Evolutionary conservation across 2,797 vertebrate species (phyloP).

Genomic region (Nyctalus aviator): DNA sequence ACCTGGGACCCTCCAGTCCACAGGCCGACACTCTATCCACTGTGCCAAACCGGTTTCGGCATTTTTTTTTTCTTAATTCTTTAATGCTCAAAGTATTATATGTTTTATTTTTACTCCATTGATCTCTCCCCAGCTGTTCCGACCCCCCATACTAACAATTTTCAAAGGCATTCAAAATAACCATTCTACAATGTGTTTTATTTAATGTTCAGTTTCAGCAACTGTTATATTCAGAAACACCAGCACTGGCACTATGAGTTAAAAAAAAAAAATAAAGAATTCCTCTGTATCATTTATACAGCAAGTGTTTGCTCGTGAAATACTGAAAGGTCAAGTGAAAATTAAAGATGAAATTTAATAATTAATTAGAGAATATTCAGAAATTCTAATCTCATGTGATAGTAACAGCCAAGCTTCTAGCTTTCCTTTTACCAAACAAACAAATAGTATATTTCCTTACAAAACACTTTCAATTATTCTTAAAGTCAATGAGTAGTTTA

Average conservation of each 20-base stretch:
- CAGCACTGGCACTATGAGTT: background rate
- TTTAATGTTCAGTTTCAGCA: slow-evolving; percentile 29
- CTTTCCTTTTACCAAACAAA: slow-evolving; percentile 1
- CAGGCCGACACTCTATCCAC: too few relatives aligned
- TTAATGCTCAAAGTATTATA: too few relatives aligned
- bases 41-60: too few relatives aligned
- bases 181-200: background rate
- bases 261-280: slow-evolving; percentile 36
- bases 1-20: too few relatives aligned
- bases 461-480: slow-evolving; percentile 37
- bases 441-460: background rate
- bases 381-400: slow-evolving; percentile 21
- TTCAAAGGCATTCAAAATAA: slow-evolving; percentile 39
- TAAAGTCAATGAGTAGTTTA: slow-evolving; percentile 38
- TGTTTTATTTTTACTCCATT: too few relatives aligned
- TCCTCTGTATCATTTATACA: background rate
- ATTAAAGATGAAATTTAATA: slow-evolving; percentile 45
- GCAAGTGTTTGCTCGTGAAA: slow-evolving; percentile 6
- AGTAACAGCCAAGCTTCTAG: background rate
- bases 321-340: slow-evolving; percentile 46
- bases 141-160: background rate
- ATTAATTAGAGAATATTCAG: slow-evolving; percentile 39
- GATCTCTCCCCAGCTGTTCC: too few relatives aligned
- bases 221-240: slow-evolving; percentile 21
- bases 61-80: too few relatives aligned